Base-by-base conservation (phyloP, 2,113 vertebrate species). In the Apteryx mantelli region DNA sequence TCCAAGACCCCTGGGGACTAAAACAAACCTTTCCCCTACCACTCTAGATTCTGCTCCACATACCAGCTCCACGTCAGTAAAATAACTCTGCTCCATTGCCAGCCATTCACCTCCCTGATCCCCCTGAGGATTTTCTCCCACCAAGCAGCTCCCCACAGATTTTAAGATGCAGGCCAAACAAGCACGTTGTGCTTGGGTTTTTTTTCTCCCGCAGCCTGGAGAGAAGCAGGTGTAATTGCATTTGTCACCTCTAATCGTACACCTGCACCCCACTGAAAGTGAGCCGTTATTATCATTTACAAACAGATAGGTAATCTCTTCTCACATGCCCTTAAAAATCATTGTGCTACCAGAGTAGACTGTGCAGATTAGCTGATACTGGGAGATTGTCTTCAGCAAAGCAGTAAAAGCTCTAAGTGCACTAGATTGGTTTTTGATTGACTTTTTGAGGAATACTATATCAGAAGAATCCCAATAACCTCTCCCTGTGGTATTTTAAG, bases 351-450 rank as follows among this genome's bases (percentile, higher is more conserved):
- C 0, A 7, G 93, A 94, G 86, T 93, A 97, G 96, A 64, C 97
- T 85, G 96, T 83, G 86, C 92, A 97, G 95, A 97, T 92, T 75
- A 91, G 90, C 97, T 9, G 36, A 97, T 97, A 94, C 83, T 21
- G 55, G 53, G 91, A 97, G 95, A 94, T 86, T 92, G 83, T 93
- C 91, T 95, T 91, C 95, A 95, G 95, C 95, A 97, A 96, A 91
- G 92, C 93, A 96, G 96, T 96, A 97, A 97, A 98, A 98, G 97
- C 96, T 88, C 86, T 98, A 98, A 98, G 96, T 96, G 95, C 96
- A 93, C 78, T 98, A 95, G 97, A 98, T 98, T 97, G 97, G 94
- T 95, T 97, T 97, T 97, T 95, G 93, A 98, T 97, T 97, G 97
- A 97, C 97, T 97, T 97, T 97, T 88, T 86, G 94, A 96, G 95